Evolutionary conservation across 2,797 vertebrate species (phyloP), one percentile per base, ranked within the genome.

Genomic region (Mastacembelus armatus): DNA sequence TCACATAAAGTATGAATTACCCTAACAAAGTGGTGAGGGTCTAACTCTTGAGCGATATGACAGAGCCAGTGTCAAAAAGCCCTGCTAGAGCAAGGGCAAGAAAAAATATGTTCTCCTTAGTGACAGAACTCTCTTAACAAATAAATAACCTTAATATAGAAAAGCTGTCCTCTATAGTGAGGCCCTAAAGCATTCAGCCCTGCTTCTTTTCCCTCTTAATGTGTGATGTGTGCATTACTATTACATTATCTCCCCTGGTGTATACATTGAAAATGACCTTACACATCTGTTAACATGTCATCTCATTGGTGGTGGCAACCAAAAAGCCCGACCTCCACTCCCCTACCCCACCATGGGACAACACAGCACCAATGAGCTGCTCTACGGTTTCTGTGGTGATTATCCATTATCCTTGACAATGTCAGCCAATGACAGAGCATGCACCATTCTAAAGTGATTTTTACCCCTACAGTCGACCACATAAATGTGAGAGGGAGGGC

Each of bases 391-490:
- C 88, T 66, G 86, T 79, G 91, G 91, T 91, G 92, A 94, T 94
- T 94, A 93, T 92, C 91, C 89, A 93, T 94, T 93, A 93, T 93
- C 92, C 93, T 93, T 92, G 91, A 93, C 92, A 94, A 93, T 93
- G 92, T 94, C 92, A 92, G 86, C 90, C 93, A 93, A 94, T 92
- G 92, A 93, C 92, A 93, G 91, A 82, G 81, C 91, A 85, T 82
- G 87, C 92, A 85, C 86, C 87, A 79, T 81, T 91, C 91, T 87
- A 90, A 87, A 93, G 90, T 91, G 89, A 93, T 91, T 93, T 92
- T 91, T 88, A 86, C 86, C 87, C 84, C 84, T 83, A 88, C 88
- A 84, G 77, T 87, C 80, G 42, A 65, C 89, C 78, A 73, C 45
- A 62, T 68, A 84, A 71, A 74, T 70, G 90, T 64, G 71, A 85